Evolutionary conservation across 2,888 invertebrate species (phyloP).

Genomic region (Erebia epiphron): DNA sequence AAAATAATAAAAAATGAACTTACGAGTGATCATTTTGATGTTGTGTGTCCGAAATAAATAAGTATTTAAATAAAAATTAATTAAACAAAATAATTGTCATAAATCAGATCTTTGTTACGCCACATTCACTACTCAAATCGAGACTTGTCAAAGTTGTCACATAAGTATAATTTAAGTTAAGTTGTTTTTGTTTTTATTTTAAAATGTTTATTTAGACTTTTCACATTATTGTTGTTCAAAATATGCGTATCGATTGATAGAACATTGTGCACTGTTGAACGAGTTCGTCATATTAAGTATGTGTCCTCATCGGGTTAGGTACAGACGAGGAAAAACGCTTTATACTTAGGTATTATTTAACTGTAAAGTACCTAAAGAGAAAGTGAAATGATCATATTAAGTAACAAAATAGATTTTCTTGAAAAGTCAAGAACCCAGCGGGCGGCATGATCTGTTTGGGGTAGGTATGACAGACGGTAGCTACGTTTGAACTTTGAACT

Average conservation of each 20-base stretch:
- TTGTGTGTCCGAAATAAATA: not conserved
- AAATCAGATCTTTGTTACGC: slow-evolving; percentile 25
- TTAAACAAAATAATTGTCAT: slow-evolving; percentile 8
- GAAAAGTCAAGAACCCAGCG: too few relatives aligned
- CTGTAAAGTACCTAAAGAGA: not conserved
- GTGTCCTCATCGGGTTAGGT: slow-evolving; percentile 24
- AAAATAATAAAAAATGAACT: slow-evolving; percentile 19
- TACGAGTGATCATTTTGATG: slow-evolving; percentile 34
- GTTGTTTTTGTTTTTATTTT: slow-evolving; percentile 11
- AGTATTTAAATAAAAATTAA: slow-evolving; percentile 1
- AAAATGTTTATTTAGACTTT: slow-evolving; percentile 7
- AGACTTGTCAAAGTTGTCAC: slow-evolving; percentile 20
- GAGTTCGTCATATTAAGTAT: slow-evolving; percentile 12
- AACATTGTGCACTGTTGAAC: slow-evolving; percentile 32
- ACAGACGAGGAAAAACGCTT: slow-evolving; percentile 34
- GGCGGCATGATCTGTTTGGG: too few relatives aligned
- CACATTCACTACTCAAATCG: slow-evolving; percentile 19
- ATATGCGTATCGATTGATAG: slow-evolving; percentile 30
- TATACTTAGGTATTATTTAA: not conserved
- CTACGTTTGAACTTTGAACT: too few relatives aligned
- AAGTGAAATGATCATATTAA: not conserved
- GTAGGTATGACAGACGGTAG: too few relatives aligned
- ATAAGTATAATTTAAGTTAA: not conserved
- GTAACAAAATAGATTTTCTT: too few relatives aligned
- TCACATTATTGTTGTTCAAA: slow-evolving; percentile 24